Evolutionary conservation across 2,113 vertebrate species (phyloP).

Genomic region (Colaptes auratus): DNA sequence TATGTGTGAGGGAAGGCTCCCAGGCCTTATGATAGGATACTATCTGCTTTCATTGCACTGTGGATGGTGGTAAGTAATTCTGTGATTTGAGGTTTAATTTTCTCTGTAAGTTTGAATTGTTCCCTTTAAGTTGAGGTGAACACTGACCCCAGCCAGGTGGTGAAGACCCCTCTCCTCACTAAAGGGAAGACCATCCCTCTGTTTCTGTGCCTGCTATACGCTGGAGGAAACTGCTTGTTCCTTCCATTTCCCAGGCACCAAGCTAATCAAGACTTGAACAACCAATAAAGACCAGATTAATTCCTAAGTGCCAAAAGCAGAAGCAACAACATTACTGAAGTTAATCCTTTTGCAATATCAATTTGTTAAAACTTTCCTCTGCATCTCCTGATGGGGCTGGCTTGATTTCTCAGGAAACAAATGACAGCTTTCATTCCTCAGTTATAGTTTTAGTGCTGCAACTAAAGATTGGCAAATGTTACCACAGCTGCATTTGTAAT

Average conservation of each 20-base stretch:
- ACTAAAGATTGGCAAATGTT: neutral
- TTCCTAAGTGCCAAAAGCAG: conserved; percentile 6
- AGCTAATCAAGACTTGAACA: neutral
- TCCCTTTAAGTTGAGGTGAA: neutral
- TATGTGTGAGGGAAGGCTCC: neutral
- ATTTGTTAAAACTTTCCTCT: neutral
- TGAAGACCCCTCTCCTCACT: neutral
- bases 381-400: neutral
- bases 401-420: neutral
- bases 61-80: neutral
- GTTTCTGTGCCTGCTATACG: neutral
- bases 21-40: neutral
- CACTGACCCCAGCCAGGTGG: neutral
- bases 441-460: neutral
- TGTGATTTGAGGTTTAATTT: neutral
- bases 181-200: neutral
- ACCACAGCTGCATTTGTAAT: neutral
- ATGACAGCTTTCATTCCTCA: neutral
- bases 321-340: neutral
- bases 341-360: neutral
- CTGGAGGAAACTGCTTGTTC: neutral
- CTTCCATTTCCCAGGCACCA: neutral
- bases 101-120: neutral
- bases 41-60: neutral
- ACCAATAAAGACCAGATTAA: conserved; percentile 3